A percentile compares a stretch with the other conserved stretches of the same genome.
Evolutionary conservation across 2,113 vertebrate genomes (phyloP).

Genomic region (Psephotus haematonotus): DNA sequence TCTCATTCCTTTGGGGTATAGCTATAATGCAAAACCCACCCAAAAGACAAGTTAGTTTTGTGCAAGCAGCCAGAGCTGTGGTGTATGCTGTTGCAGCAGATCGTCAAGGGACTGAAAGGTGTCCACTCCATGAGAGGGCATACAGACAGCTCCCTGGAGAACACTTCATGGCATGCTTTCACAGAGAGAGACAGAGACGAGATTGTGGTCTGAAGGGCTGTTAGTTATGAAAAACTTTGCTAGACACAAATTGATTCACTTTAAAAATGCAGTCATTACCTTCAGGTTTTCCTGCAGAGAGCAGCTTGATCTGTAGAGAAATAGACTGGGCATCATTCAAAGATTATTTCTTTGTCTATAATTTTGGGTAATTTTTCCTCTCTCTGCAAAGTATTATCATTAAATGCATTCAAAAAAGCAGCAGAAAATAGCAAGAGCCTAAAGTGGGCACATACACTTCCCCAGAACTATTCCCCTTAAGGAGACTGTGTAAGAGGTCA

Average conservation of each 20-base stretch:
- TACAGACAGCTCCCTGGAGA: neutral
- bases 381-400: neutral
- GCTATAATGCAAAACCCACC: neutral
- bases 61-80: neutral
- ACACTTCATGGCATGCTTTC: accelerated
- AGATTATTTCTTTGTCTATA: neutral
- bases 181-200: neutral
- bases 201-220: neutral
- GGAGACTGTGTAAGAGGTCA: neutral
- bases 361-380: neutral
- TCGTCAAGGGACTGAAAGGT: neutral
- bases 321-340: neutral
- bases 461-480: neutral
- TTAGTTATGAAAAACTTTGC: neutral
- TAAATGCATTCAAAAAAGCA: neutral
- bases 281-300: slow-evolving; percentile 55
- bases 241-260: neutral
- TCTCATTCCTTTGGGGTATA: neutral
- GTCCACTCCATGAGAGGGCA: neutral
- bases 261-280: slow-evolving; percentile 24
- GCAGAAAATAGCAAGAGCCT: neutral
- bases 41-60: neutral
- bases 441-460: neutral
- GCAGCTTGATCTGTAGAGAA: slow-evolving; percentile 69
- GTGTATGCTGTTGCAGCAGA: neutral